Conservation (phyloP, 37 sponge, comb jelly and placozoan genomes). For the Dysidea cf. avara region DNA sequence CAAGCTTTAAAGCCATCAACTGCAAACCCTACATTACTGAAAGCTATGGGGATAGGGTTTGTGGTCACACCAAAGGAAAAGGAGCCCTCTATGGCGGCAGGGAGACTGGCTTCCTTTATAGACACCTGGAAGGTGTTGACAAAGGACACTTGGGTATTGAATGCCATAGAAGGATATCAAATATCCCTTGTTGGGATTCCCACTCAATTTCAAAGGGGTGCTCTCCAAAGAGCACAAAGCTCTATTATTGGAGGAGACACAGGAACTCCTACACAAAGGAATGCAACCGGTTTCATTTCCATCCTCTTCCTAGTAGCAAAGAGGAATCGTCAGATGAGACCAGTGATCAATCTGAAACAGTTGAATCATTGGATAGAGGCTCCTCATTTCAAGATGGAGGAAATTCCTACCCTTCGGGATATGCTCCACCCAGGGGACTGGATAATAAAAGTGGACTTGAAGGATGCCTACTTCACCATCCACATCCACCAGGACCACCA, state of each 20-base stretch:
- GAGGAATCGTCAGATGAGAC: constrained; percentile 4
- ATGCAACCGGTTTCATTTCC: constrained; percentile 25
- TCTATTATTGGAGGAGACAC: constrained; percentile 1
- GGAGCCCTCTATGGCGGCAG: too few species aligned
- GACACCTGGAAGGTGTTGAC: too few species aligned
- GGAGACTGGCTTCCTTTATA: neutral
- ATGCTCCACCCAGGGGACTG: constrained; percentile 13
- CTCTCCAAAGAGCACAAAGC: neutral
- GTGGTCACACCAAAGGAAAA: too few species aligned
- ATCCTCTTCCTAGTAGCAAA: constrained; percentile 13
- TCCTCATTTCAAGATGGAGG: constrained; percentile 34
- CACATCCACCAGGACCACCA: neutral
- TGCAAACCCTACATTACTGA: too few species aligned
- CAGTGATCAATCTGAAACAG: constrained; percentile 19
- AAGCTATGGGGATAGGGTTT: too few species aligned
- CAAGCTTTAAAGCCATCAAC: too few species aligned
- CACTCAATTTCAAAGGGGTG: too few species aligned
- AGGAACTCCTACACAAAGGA: constrained; percentile 15
- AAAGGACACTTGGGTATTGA: constrained; percentile 25
- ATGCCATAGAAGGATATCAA: constrained; percentile 8
- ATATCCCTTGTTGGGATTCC: constrained; percentile 18
- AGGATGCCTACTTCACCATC: constrained; percentile 26
- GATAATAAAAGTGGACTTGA: constrained; percentile 11
- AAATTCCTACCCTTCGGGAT: neutral
- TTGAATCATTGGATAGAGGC: constrained; percentile 5